Evolutionary conservation across 2,888 invertebrate species (phyloP), one percentile per base, ranked within the genome.

Genomic region (Priocnemis perturbator): DNA sequence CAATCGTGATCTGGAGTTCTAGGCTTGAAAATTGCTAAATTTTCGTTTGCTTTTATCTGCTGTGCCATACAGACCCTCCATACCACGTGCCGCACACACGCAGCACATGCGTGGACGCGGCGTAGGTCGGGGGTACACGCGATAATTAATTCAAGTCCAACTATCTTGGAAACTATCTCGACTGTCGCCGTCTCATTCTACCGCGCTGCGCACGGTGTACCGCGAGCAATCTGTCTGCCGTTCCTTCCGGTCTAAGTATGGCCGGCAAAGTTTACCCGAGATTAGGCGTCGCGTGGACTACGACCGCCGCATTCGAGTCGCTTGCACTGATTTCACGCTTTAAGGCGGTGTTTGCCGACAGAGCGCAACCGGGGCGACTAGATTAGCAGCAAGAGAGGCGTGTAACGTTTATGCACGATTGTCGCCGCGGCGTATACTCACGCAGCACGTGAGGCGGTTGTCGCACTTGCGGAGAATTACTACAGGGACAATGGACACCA

Each of bases 81-180:
- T 26, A 5, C 26, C 26, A 37, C 37, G 37, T 1, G 4, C 7
- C 1, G 7, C 37, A 37, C 11, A 2, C 37, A 9, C 37, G 11
- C 37, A 37, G 7, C 14, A 37, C 9, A 37, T 53, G 30, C 14
- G 50, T 30, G 20, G 44, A 45, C 26, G 20, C 19, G 17, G 50
- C 50, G 52, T 55, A 73, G 61, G 45, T 59, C 21, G 56, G 68
- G 62, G 67, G 64, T 55, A 48, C 65, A 37, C 57, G 59, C 57
- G 53, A 71, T 81, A 81, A 84, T 81, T 84, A 84, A 84, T 83
- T 79, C 79, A 73, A 73, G 70, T 73, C 67, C 72, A 78, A 83
- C 79, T 83, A 81, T 84, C 83, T 74, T 69, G 69, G 63, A 65
- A 83, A 83, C 74, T 81, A 77, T 67, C 77, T 73, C 67, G 50